Base-by-base conservation (phyloP, 53 echinoderm and acorn worm genomes). In the Henricia sp. region DNA sequence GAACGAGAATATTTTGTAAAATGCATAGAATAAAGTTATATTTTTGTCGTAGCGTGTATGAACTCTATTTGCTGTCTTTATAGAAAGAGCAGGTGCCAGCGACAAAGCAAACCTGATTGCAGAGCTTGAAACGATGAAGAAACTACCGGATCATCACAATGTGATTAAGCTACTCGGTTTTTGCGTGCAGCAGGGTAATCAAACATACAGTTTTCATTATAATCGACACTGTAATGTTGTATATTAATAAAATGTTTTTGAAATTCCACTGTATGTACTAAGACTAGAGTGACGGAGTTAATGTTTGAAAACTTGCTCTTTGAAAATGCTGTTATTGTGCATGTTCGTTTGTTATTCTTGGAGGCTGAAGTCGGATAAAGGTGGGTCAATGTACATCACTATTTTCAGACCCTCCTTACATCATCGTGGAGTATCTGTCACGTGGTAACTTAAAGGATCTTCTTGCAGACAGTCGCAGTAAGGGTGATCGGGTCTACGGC, bases 51-150 rank as follows among this genome's bases (percentile, higher is more conserved):
- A 46, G 8, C 8, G 8, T 46, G 8, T 46, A 46, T 10, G 8
- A 8, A 46, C 48, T 46, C 8, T 14, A 46, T 46, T 14, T n/a
- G n/a, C n/a, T n/a, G n/a, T 10, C 14, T 46, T 46, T 27, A 27
- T 16, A 63, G 64, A 63, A 32, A 23, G 34, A 33, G 32, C 64
- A 11, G 2, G 36, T 0, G 12, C 32, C 1, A 2, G 12, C 1
- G 64, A 63, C 3, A 30, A 35, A 19, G 33, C 30, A 9, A 30
- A 63, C n/a, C 11, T 63, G 64, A 29, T 63, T 3, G n/a, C 10
- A 3, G 68, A 68, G 68, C 40, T 68, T 39, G 68, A 68, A 6
- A 10, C 41, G 68, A 68, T 68, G 68, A 68, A 34, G 68, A 68
- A 34, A 17, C 23, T 48, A 35, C 50, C 73, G 5, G 73, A 48